phyloP scores from a whole-genome alignment of 2,888 invertebrate genomes.

The Laothoe populi region DNA sequence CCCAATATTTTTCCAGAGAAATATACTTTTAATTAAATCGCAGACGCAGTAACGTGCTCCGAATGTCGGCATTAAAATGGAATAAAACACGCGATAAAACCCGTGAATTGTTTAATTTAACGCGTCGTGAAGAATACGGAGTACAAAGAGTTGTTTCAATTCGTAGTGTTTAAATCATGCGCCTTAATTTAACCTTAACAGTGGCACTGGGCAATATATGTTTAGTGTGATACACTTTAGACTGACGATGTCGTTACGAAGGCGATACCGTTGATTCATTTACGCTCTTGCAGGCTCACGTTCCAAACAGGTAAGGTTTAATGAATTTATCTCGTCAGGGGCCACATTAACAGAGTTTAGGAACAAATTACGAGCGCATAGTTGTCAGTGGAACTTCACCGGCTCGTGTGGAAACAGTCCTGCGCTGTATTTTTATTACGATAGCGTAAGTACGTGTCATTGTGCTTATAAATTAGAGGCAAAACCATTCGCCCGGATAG shows the following conservation, averaged over 20 bases:
- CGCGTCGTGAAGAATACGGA: constrained; percentile 4
- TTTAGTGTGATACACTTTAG: constrained; percentile 49
- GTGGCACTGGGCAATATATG: constrained; percentile 36
- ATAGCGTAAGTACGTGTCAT: constrained; percentile 66
- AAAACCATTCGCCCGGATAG: too few relatives aligned
- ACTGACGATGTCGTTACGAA: constrained; percentile 57
- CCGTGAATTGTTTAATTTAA: constrained; percentile 21
- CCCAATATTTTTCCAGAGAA: neutral
- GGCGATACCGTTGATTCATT: constrained; percentile 52
- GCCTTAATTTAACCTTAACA: constrained; percentile 28
- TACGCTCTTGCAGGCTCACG: constrained; percentile 47
- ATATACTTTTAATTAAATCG: constrained; percentile 17
- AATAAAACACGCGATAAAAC: constrained; percentile 21
- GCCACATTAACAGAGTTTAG: constrained; percentile 78
- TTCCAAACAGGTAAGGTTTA: constrained; percentile 67
- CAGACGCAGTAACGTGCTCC: constrained; percentile 8
- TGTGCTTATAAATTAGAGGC: too few relatives aligned
- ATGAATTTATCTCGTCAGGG: constrained; percentile 82
- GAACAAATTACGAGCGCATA: constrained; percentile 79
- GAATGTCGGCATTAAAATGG: constrained; percentile 17
- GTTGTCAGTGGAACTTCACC: constrained; percentile 67
- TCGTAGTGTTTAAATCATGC: neutral
- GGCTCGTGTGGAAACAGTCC: constrained; percentile 1
- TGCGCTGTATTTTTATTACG: constrained; percentile 20
- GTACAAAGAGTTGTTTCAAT: constrained; percentile 1